Conservation (phyloP, 2,113 vertebrate genomes). For the Tichodroma muraria region DNA sequence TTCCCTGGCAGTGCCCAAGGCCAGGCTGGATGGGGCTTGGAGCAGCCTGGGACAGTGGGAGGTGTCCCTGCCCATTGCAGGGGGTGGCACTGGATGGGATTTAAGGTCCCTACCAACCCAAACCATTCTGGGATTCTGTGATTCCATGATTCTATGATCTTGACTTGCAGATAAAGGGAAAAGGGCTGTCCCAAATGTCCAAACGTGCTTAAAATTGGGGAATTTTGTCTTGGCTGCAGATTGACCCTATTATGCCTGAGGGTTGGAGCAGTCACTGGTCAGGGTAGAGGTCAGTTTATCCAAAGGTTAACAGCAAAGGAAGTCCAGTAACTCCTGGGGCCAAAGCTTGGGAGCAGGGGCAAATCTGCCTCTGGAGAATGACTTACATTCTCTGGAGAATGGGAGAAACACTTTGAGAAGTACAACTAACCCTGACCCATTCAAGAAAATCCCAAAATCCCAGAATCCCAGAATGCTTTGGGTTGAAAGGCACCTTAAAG, state of each 20-base stretch:
- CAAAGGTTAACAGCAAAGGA: background rate
- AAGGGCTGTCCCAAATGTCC: background rate
- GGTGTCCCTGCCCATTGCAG: background rate
- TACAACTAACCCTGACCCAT: background rate
- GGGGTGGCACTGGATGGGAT: accelerated
- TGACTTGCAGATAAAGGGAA: background rate
- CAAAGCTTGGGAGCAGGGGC: background rate
- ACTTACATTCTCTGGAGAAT: too few relatives aligned
- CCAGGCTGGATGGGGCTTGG: too few relatives aligned
- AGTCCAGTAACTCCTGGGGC: background rate
- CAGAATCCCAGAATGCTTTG: background rate
- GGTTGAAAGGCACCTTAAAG: background rate
- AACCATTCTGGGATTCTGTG: background rate
- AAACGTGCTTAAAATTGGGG: background rate
- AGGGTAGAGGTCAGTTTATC: background rate
- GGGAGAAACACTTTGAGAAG: background rate
- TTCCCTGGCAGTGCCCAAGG: background rate
- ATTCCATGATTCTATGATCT: background rate
- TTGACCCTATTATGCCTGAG: accelerated
- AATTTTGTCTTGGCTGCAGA: background rate
- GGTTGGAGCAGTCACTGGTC: accelerated
- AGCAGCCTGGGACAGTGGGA: background rate
- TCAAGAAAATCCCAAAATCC: background rate
- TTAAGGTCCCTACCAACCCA: background rate
- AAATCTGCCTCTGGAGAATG: background rate